These are phyloP conservation scores for Drosophila paulistorum DNA, from an alignment of 1,140 invertebrate genomes.

Conservation along the genomic window DNA sequence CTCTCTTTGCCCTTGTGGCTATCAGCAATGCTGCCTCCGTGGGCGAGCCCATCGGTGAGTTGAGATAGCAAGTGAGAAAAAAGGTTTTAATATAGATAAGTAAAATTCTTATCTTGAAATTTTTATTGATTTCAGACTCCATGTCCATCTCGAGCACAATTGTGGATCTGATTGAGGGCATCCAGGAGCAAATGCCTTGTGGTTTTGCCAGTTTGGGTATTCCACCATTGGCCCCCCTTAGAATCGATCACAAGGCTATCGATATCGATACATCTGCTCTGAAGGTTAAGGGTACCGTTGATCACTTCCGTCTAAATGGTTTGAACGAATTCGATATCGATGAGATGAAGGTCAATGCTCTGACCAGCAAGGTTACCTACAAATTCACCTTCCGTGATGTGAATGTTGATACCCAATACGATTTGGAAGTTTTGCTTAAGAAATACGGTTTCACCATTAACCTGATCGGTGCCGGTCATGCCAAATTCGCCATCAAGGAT, in stretches of 20 bases:
- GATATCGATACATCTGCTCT: conserved; percentile 60
- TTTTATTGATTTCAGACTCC: conserved; percentile 23
- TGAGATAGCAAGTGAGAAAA: neutral
- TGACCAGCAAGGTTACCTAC: conserved; percentile 76
- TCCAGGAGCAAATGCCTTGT: conserved; percentile 76
- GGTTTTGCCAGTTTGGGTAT: conserved; percentile 70
- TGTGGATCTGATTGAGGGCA: conserved; percentile 49
- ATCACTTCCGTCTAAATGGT: conserved; percentile 76
- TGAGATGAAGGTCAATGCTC: conserved; percentile 75
- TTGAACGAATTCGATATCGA: conserved; percentile 75
- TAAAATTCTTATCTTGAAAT: neutral
- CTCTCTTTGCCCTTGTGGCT: conserved; percentile 70
- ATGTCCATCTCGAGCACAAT: conserved; percentile 66
- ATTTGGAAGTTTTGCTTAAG: conserved; percentile 62
- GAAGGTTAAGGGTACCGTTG: conserved; percentile 58
- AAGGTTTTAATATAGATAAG: neutral
- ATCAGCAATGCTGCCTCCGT: conserved; percentile 58
- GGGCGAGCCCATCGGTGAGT: conserved; percentile 61
- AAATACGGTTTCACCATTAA: conserved; percentile 78
- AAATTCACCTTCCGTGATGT: conserved; percentile 70
- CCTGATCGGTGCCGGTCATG: conserved; percentile 68
- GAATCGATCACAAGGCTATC: conserved; percentile 59
- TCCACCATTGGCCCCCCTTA: conserved; percentile 73
- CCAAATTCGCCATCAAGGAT: conserved; percentile 74
- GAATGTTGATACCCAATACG: conserved; percentile 74